Evolutionary conservation across 1,140 invertebrate genomes (phyloP), one percentile per base, ranked within the genome.

Genomic region (Calliopsis andreniformis): DNA sequence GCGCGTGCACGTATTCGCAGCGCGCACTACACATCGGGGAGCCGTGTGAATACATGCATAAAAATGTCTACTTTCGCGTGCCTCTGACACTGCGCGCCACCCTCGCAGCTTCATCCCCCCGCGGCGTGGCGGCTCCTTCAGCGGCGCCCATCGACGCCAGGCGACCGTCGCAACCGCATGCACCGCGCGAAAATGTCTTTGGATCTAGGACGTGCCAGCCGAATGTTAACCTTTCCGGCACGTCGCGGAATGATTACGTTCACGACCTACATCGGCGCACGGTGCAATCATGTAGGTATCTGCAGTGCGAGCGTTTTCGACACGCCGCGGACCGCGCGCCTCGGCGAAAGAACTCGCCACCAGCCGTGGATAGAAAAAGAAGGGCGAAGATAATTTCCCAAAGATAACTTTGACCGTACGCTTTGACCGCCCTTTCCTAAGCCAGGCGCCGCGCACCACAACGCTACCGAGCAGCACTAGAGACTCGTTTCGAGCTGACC

Each of bases 31-130:
- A 71, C 86, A 85, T 83, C 82, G 66, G 86, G 82, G 86, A 86
- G 62, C 59, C 51, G 73, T 86, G 82, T 63, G 86, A 86, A 86
- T 87, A 81, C 83, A 86, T 88, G 86, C 86, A 88, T 87, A 86
- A 86, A 87, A 87, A 88, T 87, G 85, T 85, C 85, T 84, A 72
- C 79, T 79, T 83, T 81, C 67, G 70, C 78, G 70, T 80, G 80
- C 70, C 43, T 42, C 47, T 59, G 39, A 59, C 32, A 23, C 58
- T 78, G 59, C 43, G 53, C 43, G 51, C 45, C 12, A 12, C 47
- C 30, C 47, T 28, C 47, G 23, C 35, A n/a, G 10, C 12, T 14
- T 63, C 30, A 58, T 70, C 66, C 7, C 20, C 32, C 12, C 0
- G n/a, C n/a, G n/a, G n/a, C n/a, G n/a, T 20, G 16, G 10, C 1